A percentile compares a stretch with the other conserved stretches of the same genome.
Evolutionary conservation across 2,888 invertebrate species (phyloP).

Genomic region (Cheilosia scutellata): DNA sequence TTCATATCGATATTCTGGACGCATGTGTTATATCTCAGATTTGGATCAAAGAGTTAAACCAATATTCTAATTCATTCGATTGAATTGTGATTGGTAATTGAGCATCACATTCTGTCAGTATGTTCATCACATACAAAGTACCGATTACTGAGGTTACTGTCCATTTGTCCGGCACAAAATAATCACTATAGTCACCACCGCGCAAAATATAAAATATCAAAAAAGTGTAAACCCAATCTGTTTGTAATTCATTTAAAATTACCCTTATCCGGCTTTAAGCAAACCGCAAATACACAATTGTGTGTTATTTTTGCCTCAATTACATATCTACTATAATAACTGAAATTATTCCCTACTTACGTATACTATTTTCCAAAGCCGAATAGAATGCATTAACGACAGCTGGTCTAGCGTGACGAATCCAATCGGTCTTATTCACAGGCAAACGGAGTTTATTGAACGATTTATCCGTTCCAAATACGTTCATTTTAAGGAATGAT

Average conservation of each 20-base stretch:
- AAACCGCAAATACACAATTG: neutral
- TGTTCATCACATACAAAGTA: neutral
- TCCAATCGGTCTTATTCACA: slow-evolving; percentile 94
- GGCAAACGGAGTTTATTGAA: slow-evolving; percentile 91
- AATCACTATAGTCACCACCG: slow-evolving; percentile 25
- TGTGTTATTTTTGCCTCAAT: neutral
- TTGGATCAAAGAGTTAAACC: too few species aligned
- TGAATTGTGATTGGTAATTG: neutral
- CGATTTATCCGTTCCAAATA: slow-evolving; percentile 92
- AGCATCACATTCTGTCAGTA: neutral
- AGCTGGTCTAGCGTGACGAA: slow-evolving; percentile 92
- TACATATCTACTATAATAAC: slow-evolving; percentile 15
- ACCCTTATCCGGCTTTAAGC: slow-evolving; percentile 16
- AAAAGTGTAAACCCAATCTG: neutral
- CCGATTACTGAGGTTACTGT: slow-evolving; percentile 39
- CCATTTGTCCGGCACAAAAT: slow-evolving; percentile 7
- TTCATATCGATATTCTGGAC: too few species aligned
- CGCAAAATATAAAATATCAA: neutral
- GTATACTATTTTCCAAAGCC: slow-evolving; percentile 93
- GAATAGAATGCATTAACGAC: slow-evolving; percentile 95
- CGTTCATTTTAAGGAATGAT: slow-evolving; percentile 90
- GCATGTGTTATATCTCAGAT: too few species aligned
- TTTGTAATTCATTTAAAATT: slow-evolving; percentile 29
- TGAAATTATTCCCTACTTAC: slow-evolving; percentile 85
- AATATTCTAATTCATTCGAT: too few species aligned